Evolutionary conservation across 2,113 vertebrate genomes (phyloP).

Genomic region (Cisticola juncidis): DNA sequence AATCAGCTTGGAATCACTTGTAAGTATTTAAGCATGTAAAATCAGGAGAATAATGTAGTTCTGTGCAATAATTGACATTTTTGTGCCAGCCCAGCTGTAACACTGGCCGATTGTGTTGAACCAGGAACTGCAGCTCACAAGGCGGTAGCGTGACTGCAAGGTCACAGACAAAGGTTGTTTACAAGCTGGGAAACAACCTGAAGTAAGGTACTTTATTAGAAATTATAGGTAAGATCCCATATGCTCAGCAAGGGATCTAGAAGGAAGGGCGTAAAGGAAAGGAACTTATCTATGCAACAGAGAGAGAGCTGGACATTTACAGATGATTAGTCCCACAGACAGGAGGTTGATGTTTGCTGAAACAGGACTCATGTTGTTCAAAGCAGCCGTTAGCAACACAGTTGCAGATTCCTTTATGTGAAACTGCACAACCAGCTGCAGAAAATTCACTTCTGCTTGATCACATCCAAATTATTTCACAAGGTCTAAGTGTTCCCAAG

Average conservation of each 20-base stretch:
- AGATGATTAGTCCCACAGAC: background rate
- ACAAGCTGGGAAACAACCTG: background rate
- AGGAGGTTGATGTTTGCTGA: background rate
- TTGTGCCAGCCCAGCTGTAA: background rate
- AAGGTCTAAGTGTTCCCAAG: background rate
- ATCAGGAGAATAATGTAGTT: background rate
- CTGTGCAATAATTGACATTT: background rate
- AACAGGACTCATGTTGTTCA: background rate
- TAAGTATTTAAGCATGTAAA: background rate
- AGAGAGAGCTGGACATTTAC: background rate
- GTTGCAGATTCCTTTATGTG: background rate
- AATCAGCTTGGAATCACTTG: background rate
- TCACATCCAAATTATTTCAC: background rate
- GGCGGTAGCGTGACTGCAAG: background rate
- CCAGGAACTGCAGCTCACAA: background rate
- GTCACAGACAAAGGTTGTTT: background rate
- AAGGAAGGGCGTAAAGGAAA: background rate
- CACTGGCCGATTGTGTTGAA: background rate
- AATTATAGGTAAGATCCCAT: background rate
- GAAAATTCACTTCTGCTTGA: background rate
- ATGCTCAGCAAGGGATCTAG: background rate
- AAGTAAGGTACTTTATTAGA: background rate
- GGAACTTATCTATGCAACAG: background rate
- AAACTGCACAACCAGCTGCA: background rate
- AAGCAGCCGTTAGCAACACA: background rate